Base-by-base conservation (phyloP, 2,888 invertebrate genomes). In the Latrodectus elegans region DNA sequence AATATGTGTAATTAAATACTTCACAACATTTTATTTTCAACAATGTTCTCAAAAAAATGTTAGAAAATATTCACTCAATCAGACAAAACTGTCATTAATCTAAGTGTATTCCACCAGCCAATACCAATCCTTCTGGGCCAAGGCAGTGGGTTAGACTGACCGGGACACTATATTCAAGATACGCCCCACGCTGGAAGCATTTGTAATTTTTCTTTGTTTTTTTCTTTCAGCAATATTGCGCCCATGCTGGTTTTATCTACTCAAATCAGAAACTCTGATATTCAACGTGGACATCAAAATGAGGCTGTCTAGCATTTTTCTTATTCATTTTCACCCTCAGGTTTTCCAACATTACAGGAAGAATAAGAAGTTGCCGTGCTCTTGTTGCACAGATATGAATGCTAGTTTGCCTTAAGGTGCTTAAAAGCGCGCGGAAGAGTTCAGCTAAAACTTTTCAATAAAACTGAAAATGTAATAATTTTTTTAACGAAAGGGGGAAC, bases 41-140 rank as follows among this genome's bases (percentile, higher is more conserved):
- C 38, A 38, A 38, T 38, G 38, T 38, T 4, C 6, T 38, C 38
- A 38, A 6, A 38, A 38, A 38, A 38, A 38, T 38, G 38, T 38
- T 38, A 38, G 38, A 38, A 38, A 38, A 38, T 38, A 38, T 6
- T 38, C 38, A 38, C 4, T 38, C 38, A 38, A 38, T 38, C 38
- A 38, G 6, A 38, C 38, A 38, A 38, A 38, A 38, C 38, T 38
- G 38, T 6, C 38, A 38, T 38, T 38, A 38, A 38, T 38, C 38
- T 38, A 38, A 38, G 38, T 4, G 38, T 6, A 38, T 38, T 38
- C 38, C 38, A n/a, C 3, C 70, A 79, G n/a, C 80, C 80, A 80
- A 80, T 80, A 72, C 64, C 80, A 14, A 38, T 80, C 60, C 72
- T 80, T 80, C n/a, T 72, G 72, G 80, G 80, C 71, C 80, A 80